A percentile compares a stretch with the other conserved stretches of the same genome.
Evolutionary conservation across 1,140 invertebrate genomes (phyloP).

Genomic region (Drosophila obscura): DNA sequence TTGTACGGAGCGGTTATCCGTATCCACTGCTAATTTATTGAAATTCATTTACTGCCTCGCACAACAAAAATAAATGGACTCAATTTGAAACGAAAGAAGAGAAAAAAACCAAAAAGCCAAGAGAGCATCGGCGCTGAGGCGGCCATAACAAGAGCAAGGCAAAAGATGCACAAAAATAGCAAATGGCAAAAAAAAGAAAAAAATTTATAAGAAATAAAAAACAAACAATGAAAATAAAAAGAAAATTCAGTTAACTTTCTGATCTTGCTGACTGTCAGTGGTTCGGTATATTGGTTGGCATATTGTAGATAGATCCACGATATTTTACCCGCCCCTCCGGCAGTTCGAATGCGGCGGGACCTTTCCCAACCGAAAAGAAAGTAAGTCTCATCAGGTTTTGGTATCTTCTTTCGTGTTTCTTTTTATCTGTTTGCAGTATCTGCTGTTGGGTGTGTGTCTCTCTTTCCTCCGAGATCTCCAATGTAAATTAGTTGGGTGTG

Average conservation of each 20-base stretch:
- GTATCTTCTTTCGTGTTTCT: slow-evolving; percentile 5
- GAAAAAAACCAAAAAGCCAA: slow-evolving; percentile 6
- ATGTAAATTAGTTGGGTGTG: slow-evolving; percentile 42
- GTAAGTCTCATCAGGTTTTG: slow-evolving; percentile 45
- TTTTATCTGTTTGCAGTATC: background rate
- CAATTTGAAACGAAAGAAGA: slow-evolving; percentile 46
- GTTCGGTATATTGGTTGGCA: background rate
- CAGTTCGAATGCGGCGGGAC: slow-evolving; percentile 42
- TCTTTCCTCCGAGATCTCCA: slow-evolving; percentile 5
- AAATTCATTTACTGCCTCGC: slow-evolving; percentile 59
- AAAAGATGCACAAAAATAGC: slow-evolving; percentile 26
- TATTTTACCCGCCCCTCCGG: background rate
- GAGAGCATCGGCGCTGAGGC: background rate
- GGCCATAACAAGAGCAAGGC: slow-evolving; percentile 54
- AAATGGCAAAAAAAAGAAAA: slow-evolving; percentile 20
- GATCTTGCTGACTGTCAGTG: background rate
- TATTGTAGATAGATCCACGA: slow-evolving; percentile 7
- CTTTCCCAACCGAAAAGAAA: slow-evolving; percentile 76
- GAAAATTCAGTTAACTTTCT: background rate
- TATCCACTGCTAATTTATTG: slow-evolving; percentile 45
- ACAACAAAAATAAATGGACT: slow-evolving; percentile 68
- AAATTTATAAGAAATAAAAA: slow-evolving; percentile 10
- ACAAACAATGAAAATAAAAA: slow-evolving; percentile 11
- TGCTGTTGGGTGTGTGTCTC: slow-evolving; percentile 7
- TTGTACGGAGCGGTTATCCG: background rate